Evolutionary conservation across 2,113 vertebrate species (phyloP).

Genomic region (Cygnus atratus): DNA sequence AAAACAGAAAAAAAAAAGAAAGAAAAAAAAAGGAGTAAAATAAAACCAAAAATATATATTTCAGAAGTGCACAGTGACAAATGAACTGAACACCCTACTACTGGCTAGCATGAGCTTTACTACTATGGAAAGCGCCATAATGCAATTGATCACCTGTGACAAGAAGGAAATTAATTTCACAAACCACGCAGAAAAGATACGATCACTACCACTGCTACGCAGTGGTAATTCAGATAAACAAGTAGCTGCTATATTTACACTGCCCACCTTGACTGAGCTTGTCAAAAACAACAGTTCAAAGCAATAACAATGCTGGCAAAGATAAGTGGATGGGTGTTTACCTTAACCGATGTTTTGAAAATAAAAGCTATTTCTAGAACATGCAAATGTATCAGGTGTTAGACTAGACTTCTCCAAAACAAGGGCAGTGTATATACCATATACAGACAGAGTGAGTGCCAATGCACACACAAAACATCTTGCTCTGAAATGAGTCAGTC

Average conservation of each 20-base stretch:
- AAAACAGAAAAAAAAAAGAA: background rate
- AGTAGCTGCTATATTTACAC: background rate
- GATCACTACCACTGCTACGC: background rate
- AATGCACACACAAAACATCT: background rate
- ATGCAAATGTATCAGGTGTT: background rate
- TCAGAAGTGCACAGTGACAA: background rate
- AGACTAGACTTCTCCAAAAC: background rate
- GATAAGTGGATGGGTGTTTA: background rate
- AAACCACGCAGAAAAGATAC: background rate
- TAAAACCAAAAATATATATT: background rate
- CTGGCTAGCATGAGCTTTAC: background rate
- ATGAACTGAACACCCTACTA: background rate
- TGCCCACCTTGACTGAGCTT: background rate
- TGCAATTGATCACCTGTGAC: background rate
- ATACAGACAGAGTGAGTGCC: background rate
- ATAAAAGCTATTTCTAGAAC: background rate
- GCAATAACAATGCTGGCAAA: background rate
- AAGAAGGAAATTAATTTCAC: background rate
- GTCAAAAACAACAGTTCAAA: background rate
- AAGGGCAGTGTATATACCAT: background rate
- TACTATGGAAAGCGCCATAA: background rate
- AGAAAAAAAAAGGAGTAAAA: background rate
- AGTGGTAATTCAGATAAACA: background rate
- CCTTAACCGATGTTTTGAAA: background rate
- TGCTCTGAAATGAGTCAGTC: background rate